A percentile compares a stretch with the other conserved stretches of the same genome.
phyloP scores from a whole-genome alignment of 2,888 invertebrate genomes.

The Nysson spinosus region DNA sequence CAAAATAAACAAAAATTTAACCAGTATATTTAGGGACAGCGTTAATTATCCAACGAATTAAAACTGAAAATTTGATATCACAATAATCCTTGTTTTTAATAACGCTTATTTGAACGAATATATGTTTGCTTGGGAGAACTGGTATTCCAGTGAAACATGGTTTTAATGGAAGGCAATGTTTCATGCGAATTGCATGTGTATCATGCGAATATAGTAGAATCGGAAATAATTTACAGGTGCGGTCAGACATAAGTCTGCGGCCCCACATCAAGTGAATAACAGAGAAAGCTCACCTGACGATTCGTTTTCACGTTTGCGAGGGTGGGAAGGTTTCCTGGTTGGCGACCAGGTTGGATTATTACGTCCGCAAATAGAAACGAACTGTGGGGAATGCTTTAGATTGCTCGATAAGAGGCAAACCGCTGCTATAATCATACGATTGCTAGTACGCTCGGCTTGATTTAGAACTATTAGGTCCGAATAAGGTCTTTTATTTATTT shows the following conservation, averaged over 20 bases:
- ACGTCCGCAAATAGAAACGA: constrained; percentile 30
- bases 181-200: constrained; percentile 16
- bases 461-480: not conserved
- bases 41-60: not conserved
- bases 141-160: too few relatives aligned
- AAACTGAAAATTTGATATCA: too few relatives aligned
- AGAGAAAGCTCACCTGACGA: constrained; percentile 14
- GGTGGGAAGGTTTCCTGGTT: constrained; percentile 20
- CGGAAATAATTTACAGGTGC: constrained; percentile 33
- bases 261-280: constrained; percentile 37
- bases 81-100: not conserved
- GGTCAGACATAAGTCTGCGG: constrained; percentile 21
- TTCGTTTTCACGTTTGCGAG: constrained; percentile 22
- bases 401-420: constrained; percentile 14
- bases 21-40: too few relatives aligned
- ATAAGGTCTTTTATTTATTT: constrained; percentile 6
- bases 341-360: constrained; percentile 24
- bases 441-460: not conserved
- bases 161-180: constrained; percentile 14
- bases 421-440: constrained; percentile 18
- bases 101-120: not conserved
- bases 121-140: not conserved
- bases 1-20: too few relatives aligned
- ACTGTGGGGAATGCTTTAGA: constrained; percentile 16
- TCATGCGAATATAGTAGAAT: constrained; percentile 14